phyloP scores from a whole-genome alignment of 2,113 vertebrate species.

The Istiophorus platypterus region DNA sequence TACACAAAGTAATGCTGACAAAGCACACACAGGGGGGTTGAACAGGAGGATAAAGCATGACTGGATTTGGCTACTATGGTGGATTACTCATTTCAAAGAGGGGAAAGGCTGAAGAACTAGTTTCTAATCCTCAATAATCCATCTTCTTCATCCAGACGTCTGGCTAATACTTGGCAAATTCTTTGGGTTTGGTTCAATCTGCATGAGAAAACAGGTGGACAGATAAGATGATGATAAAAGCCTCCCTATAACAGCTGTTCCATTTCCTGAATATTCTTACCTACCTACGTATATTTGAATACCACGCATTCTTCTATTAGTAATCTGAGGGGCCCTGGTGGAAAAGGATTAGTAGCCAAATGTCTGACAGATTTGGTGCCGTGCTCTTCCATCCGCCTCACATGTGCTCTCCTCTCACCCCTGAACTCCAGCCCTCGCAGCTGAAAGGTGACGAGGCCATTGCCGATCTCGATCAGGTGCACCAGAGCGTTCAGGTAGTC shows the following conservation, averaged over 20 bases:
- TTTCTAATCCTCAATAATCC: not conserved
- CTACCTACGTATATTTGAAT: not conserved
- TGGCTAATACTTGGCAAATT: not conserved
- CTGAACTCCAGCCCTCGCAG: slow-evolving; percentile 92
- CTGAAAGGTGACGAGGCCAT: slow-evolving; percentile 93
- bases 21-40: slow-evolving; percentile 20
- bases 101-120: not conserved
- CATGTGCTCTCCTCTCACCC: slow-evolving; percentile 79
- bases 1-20: slow-evolving; percentile 14
- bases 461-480: slow-evolving; percentile 93
- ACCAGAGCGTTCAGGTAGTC: slow-evolving; percentile 95
- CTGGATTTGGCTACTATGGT: not conserved
- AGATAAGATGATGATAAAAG: not conserved
- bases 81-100: slow-evolving; percentile 8
- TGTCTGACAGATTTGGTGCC: not conserved
- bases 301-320: not conserved
- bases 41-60: slow-evolving; percentile 13
- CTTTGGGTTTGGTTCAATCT: not conserved
- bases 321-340: not conserved
- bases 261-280: not conserved
- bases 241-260: not conserved
- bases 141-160: not conserved
- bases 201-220: not conserved
- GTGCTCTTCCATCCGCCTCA: no score
- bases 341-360: not conserved